Percentiles rank a stretch among this genome's conserved stretches.
Evolutionary conservation across 2,113 vertebrate genomes (phyloP).

Genomic region (Galbula dea): DNA sequence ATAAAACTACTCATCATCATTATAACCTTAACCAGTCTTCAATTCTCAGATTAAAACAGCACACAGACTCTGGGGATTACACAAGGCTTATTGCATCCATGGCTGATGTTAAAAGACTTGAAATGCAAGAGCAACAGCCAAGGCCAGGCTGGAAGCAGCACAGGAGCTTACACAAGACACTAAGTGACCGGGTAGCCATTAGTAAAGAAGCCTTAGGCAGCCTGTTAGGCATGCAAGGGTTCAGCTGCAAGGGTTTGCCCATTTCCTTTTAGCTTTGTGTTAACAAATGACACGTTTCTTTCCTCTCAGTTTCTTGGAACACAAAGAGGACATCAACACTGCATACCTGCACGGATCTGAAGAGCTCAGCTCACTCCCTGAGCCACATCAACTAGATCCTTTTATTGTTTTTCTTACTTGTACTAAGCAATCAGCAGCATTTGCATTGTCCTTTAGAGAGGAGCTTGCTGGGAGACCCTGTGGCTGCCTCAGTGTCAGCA

Average conservation of each 20-base stretch:
- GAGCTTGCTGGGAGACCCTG: not conserved
- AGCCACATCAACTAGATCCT: not conserved
- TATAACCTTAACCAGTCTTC: not conserved
- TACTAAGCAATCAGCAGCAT: not conserved
- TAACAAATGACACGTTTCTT: not conserved
- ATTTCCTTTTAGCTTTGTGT: not conserved
- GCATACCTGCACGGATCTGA: not conserved
- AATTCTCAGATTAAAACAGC: not conserved
- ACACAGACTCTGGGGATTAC: not conserved
- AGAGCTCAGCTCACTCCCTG: not conserved
- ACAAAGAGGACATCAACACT: not conserved
- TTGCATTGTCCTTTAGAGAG: not conserved
- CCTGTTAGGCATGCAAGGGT: not conserved
- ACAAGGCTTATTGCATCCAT: not conserved
- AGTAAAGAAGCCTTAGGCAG: not conserved
- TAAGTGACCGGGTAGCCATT: not conserved
- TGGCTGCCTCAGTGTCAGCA: no score
- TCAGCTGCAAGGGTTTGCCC: not conserved
- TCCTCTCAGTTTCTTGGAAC: not conserved
- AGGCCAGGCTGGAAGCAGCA: not conserved
- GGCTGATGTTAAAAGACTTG: not conserved
- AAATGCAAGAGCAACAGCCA: not conserved
- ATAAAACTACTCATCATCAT: not conserved
- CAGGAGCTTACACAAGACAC: not conserved
- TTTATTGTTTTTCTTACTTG: not conserved